A percentile compares a stretch with the other conserved stretches of the same genome.
Conservation (phyloP, 2,888 invertebrate genomes). For the Schrankia costaestrigalis region DNA sequence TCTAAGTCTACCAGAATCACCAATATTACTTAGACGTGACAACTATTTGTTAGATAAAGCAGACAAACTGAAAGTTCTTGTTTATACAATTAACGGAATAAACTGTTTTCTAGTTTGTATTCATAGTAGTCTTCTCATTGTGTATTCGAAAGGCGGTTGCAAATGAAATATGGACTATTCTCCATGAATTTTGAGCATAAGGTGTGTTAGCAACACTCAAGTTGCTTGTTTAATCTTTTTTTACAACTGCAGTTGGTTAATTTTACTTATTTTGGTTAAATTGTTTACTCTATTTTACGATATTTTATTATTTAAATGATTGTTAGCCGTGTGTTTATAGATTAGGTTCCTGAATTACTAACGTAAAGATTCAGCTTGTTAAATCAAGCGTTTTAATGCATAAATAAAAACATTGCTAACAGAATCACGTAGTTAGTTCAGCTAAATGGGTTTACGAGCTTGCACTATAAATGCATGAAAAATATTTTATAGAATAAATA, state of each 20-base stretch:
- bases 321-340: too few species aligned
- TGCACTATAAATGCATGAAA: too few species aligned
- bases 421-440: too few species aligned
- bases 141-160: constrained; percentile 66
- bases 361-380: too few species aligned
- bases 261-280: constrained; percentile 6
- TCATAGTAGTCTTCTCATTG: constrained; percentile 71
- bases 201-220: constrained; percentile 58
- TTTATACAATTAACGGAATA: constrained; percentile 78
- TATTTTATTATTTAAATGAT: too few species aligned
- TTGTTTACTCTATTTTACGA: not conserved
- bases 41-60: constrained; percentile 49
- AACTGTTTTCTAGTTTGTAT: constrained; percentile 77
- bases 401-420: too few species aligned
- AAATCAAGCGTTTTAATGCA: too few species aligned
- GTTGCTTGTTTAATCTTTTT: constrained; percentile 38
- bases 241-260: constrained; percentile 12
- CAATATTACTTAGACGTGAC: constrained; percentile 17
- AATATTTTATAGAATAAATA: too few species aligned
- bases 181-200: constrained; percentile 68
- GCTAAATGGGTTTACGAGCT: too few species aligned
- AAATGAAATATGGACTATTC: constrained; percentile 79
- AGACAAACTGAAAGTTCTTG: constrained; percentile 69
- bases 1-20: too few species aligned
- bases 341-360: too few species aligned